These are phyloP conservation scores for Molossus molossus DNA, from an alignment of 2,797 vertebrate genomes.

Conservation along the genomic window DNA sequence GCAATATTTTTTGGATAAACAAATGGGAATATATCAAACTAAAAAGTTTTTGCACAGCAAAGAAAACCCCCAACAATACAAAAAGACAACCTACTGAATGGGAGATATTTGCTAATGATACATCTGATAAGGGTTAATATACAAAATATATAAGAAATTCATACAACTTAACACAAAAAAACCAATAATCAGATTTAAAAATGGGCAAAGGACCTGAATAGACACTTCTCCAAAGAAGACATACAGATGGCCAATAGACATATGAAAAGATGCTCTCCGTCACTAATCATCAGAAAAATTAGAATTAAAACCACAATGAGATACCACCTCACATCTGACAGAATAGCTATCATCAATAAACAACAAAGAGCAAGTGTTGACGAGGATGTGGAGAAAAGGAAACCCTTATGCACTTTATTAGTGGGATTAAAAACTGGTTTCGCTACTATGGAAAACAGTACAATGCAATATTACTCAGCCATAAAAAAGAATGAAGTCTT, in stretches of 20 bases:
- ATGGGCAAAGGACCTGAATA: neutral
- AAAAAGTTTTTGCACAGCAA: neutral
- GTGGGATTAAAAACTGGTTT: neutral
- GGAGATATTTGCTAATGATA: neutral
- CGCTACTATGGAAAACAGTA: neutral
- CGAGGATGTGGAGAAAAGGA: neutral
- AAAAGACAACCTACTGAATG: neutral
- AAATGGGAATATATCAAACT: neutral
- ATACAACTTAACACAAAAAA: neutral
- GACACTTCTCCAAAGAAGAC: neutral
- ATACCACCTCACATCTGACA: neutral
- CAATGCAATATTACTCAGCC: neutral
- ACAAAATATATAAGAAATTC: neutral
- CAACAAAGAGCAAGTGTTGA: neutral
- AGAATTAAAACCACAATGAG: neutral
- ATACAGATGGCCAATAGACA: neutral
- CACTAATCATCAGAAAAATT: neutral
- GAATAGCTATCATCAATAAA: neutral
- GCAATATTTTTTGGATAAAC: neutral
- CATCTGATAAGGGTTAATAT: neutral
- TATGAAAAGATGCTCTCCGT: neutral
- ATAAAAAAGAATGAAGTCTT: neutral
- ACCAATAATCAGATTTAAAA: neutral
- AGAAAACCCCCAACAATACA: neutral
- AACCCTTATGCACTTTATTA: neutral